Evolutionary conservation across 2,888 invertebrate species (phyloP), one percentile per base, ranked within the genome.

Genomic region (Oscheius sp.): DNA sequence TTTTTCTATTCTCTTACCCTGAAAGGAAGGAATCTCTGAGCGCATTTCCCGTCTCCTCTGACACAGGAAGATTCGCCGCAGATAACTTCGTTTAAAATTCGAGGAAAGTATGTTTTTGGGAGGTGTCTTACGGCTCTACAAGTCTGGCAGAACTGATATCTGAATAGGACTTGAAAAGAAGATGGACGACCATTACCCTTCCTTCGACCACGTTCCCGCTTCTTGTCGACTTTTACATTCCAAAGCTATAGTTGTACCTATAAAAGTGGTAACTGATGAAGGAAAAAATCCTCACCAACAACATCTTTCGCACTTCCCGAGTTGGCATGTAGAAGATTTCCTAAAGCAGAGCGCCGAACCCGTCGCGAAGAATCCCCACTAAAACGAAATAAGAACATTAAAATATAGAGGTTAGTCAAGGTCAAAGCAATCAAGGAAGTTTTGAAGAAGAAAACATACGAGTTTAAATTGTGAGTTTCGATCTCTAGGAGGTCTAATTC

Each of bases 1-100:
- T n/a, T n/a, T n/a, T n/a, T n/a, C n/a, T n/a, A n/a, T n/a, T n/a
- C n/a, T 24, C 57, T 57, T 2, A 78, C 73, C 61, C 73, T 74
- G 69, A 79, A 77, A 3, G 77, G 79, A 47, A 79, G 69, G 24
- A 77, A 77, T n/a, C 79, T 51, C 51, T 79, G 79, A 20, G 72
- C 71, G 32, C 79, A 79, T 33, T 73, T 72, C 28, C 78, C 78
- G 30, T 77, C 79, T 9, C 75, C 77, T 9, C 68, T 67, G 2
- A 79, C 64, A 66, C 79, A 79, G 28, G 68, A 62, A 9, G 70
- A 68, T 33, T 77, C 72, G 4, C 74, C 74, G 45, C 79, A 79
- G 32, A 79, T 77, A 24, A 79, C 63, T 50, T 79, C 79, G 30
- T 79, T 79, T 24, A 79, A 61, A 41, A 79, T 74, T 2, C 79